phyloP scores from a whole-genome alignment of 2,797 vertebrate genomes.

The Urosaurus nigricauda region DNA sequence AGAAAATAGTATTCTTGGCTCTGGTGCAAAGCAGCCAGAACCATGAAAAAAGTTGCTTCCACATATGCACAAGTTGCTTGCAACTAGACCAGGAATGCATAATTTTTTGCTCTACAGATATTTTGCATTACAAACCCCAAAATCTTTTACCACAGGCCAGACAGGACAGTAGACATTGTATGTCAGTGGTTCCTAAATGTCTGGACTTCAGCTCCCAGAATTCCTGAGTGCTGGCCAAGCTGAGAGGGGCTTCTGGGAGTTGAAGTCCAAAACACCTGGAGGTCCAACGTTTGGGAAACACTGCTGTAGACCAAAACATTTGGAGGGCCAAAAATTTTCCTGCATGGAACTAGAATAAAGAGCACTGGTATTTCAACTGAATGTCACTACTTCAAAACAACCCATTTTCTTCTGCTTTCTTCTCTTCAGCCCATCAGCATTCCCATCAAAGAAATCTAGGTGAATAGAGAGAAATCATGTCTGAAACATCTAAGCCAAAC shows the following conservation, averaged over 20 bases:
- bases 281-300: too few species aligned
- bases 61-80: not conserved
- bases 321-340: not conserved
- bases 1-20: not conserved
- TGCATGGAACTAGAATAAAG: not conserved
- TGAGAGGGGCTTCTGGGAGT: too few species aligned
- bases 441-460: slow-evolving; percentile 7
- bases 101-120: not conserved
- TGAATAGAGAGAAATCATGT: slow-evolving; percentile 3
- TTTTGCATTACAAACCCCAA: not conserved
- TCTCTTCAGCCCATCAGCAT: not conserved
- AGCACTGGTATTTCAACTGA: not conserved
- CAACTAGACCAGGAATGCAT: not conserved
- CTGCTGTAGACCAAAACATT: not conserved
- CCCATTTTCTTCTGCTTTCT: not conserved
- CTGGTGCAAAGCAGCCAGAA: not conserved
- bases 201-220: too few species aligned
- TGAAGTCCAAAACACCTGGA: too few species aligned
- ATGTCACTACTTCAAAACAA: not conserved
- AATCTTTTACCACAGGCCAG: not conserved
- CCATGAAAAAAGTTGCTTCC: not conserved
- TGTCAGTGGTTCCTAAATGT: too few species aligned
- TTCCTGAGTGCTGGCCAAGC: too few species aligned
- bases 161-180: not conserved
- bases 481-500: slow-evolving; percentile 3